phyloP scores from a whole-genome alignment of 2,797 vertebrate genomes.

The Sebastes oblongus region DNA sequence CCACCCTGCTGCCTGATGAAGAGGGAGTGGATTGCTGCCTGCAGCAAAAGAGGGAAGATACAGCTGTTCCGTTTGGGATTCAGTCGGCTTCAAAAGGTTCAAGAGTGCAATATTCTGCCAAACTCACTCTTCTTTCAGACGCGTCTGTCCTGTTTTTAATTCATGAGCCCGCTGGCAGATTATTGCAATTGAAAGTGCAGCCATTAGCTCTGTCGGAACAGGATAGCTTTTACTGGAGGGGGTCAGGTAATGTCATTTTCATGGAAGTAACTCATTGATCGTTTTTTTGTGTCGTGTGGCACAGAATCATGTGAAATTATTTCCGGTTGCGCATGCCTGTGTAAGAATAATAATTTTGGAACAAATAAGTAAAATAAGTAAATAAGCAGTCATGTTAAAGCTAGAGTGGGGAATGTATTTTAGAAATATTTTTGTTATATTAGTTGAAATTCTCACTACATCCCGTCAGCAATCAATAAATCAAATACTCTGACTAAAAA shows the following conservation, averaged over 20 bases:
- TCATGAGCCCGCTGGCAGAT: slow-evolving; percentile 47
- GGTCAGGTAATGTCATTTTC: slow-evolving; percentile 19
- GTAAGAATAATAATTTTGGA: not conserved
- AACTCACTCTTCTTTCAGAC: slow-evolving; percentile 35
- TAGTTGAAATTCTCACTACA: too few species aligned
- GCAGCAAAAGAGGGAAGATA: slow-evolving; percentile 33
- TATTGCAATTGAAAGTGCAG: slow-evolving; percentile 35
- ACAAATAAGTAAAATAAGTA: not conserved
- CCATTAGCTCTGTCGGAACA: slow-evolving; percentile 20
- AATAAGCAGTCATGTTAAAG: not conserved
- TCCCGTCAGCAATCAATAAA: too few species aligned
- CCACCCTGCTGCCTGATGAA: slow-evolving; percentile 61
- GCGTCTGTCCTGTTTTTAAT: slow-evolving; percentile 39
- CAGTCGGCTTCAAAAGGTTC: slow-evolving; percentile 45
- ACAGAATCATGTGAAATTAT: not conserved
- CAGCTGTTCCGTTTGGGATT: slow-evolving; percentile 54
- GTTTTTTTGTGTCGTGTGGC: not conserved
- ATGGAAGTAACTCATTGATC: not conserved
- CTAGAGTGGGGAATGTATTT: too few species aligned
- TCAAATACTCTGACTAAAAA: too few species aligned
- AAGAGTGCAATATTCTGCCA: slow-evolving; percentile 45
- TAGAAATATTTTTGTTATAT: too few species aligned
- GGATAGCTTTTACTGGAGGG: not conserved
- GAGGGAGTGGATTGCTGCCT: slow-evolving; percentile 47
- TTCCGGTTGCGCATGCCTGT: not conserved